phyloP scores from a whole-genome alignment of 2,888 invertebrate species.

The Cerastoderma edule region DNA sequence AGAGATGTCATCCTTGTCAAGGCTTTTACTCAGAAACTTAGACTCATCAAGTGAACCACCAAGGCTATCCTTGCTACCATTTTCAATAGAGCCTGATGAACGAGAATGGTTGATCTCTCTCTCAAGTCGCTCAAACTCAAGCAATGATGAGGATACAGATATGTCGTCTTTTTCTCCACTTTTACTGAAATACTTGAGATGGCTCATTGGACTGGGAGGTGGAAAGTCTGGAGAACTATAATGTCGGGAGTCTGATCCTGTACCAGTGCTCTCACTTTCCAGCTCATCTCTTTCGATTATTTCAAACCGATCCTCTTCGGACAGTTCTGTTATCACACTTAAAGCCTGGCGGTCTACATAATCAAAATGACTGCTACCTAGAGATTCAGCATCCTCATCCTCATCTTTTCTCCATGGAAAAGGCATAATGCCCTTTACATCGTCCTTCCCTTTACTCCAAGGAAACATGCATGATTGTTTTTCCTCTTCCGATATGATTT shows the following conservation, averaged over 20 bases:
- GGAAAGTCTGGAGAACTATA: constrained; percentile 91
- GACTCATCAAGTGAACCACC: constrained; percentile 76
- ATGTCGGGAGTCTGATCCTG: constrained; percentile 73
- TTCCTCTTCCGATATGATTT: constrained; percentile 36
- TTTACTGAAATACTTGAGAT: constrained; percentile 92
- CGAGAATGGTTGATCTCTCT: constrained; percentile 87
- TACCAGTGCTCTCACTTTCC: constrained; percentile 86
- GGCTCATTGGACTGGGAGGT: constrained; percentile 87
- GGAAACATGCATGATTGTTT: constrained; percentile 48
- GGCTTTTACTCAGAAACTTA: constrained; percentile 83
- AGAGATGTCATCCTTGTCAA: constrained; percentile 95
- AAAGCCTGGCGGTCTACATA: constrained; percentile 77
- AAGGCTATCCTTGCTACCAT: constrained; percentile 88
- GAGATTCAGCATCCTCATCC: constrained; percentile 73
- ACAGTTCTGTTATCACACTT: constrained; percentile 79
- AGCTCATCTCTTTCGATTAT: constrained; percentile 86
- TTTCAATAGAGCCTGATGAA: constrained; percentile 78
- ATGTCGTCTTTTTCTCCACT: constrained; percentile 95
- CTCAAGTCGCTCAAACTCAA: constrained; percentile 97
- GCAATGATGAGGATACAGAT: constrained; percentile 93
- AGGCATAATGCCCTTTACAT: constrained; percentile 54
- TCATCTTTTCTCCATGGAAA: constrained; percentile 64
- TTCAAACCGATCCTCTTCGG: constrained; percentile 84
- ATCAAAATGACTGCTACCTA: constrained; percentile 79
- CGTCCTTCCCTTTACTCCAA: constrained; percentile 50